Conservation (phyloP, 2,888 invertebrate species). For the Endomychus coccineus region DNA sequence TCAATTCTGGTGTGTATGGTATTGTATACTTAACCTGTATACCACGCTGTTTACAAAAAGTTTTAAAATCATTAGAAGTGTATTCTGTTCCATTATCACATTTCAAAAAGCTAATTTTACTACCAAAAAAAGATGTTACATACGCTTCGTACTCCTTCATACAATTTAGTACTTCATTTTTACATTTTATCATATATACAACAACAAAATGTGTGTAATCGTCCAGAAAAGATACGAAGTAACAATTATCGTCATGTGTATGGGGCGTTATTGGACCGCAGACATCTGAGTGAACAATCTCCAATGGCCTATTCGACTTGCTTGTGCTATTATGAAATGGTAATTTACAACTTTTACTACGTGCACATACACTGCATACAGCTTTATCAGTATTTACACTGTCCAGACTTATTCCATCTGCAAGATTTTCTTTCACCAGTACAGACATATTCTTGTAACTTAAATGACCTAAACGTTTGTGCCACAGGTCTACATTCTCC, state of each 20-base stretch:
- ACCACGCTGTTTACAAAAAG: conserved; percentile 12
- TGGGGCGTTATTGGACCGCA: conserved; percentile 31
- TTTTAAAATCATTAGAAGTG: conserved; percentile 7
- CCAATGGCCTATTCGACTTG: conserved; percentile 30
- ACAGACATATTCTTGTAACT: too few relatives aligned
- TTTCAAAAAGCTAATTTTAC: conserved; percentile 2
- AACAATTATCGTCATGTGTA: conserved; percentile 29
- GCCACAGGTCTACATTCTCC: too few relatives aligned
- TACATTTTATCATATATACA: conserved; percentile 8
- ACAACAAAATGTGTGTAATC: conserved; percentile 12
- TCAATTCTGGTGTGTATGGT: conserved; percentile 17
- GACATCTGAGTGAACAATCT: conserved; percentile 31
- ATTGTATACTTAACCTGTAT: conserved; percentile 12
- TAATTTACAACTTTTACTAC: conserved; percentile 2
- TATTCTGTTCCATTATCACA: conserved; percentile 17
- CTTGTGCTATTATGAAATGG: conserved; percentile 15
- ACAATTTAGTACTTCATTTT: conserved; percentile 9
- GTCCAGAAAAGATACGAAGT: conserved; percentile 33
- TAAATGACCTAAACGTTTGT: too few relatives aligned
- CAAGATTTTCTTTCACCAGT: too few relatives aligned
- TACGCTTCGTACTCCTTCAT: conserved; percentile 7
- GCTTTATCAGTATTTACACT: too few relatives aligned
- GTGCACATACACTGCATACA: too few relatives aligned
- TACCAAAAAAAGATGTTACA: conserved; percentile 4
- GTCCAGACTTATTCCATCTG: too few relatives aligned